phyloP scores from a whole-genome alignment of 2,888 invertebrate species.

The Erynnis tages region DNA sequence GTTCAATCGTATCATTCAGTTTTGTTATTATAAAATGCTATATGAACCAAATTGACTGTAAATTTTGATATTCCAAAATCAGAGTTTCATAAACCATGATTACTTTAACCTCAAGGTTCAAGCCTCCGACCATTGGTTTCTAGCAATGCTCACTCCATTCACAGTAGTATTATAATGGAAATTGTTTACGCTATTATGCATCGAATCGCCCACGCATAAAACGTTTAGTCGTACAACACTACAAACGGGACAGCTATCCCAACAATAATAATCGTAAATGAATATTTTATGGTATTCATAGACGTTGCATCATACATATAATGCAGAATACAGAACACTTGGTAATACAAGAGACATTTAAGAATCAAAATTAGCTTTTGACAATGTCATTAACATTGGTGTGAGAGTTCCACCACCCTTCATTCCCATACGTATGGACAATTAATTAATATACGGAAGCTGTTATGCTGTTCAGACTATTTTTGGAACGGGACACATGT shows the following conservation, averaged over 20 bases:
- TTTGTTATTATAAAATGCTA: not conserved
- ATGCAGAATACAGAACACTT: constrained; percentile 30
- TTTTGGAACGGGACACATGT: constrained; percentile 32
- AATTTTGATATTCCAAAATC: not conserved
- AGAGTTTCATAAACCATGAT: constrained; percentile 23
- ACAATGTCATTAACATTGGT: constrained; percentile 39
- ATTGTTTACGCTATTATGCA: constrained; percentile 17
- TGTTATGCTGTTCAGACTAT: constrained; percentile 44
- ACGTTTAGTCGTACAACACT: not conserved
- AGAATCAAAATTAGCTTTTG: constrained; percentile 30
- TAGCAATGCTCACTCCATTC: not conserved
- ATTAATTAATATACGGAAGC: constrained; percentile 50
- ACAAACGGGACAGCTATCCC: constrained; percentile 5
- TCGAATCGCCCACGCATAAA: not conserved
- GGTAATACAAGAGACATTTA: constrained; percentile 26
- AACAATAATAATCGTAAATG: constrained; percentile 26
- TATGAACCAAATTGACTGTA: constrained; percentile 5
- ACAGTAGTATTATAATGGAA: constrained; percentile 5
- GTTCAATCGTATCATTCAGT: not conserved
- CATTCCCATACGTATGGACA: constrained; percentile 46
- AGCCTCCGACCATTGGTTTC: not conserved
- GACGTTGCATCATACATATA: constrained; percentile 27
- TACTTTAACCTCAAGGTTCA: constrained; percentile 23
- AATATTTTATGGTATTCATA: constrained; percentile 20
- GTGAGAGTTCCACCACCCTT: constrained; percentile 45